Evolutionary conservation across 2,797 vertebrate genomes (phyloP).

Genomic region (Pseudomugil tenellus): DNA sequence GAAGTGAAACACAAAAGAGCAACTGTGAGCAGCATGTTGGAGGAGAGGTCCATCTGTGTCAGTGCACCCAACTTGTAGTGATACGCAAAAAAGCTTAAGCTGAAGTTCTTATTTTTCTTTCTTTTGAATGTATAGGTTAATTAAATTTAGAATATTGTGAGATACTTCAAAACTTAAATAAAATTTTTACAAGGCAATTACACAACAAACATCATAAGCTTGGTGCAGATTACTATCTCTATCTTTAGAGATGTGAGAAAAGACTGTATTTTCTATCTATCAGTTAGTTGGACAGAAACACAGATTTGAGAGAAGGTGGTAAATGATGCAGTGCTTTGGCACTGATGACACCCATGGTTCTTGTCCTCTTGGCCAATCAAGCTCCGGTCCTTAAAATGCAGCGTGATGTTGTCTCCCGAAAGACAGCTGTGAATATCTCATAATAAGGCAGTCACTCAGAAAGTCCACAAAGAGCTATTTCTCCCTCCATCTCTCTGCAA

Average conservation of each 20-base stretch:
- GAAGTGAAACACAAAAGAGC: background rate
- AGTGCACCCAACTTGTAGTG: background rate
- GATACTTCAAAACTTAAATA: no score
- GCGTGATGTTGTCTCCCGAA: conserved; percentile 24
- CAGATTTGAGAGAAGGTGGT: conserved; percentile 9
- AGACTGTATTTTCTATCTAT: background rate
- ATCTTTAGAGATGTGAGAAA: no score
- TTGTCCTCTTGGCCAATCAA: conserved; percentile 45
- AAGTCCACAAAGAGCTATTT: conserved; percentile 51
- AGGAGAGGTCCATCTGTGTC: background rate
- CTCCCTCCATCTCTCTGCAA: conserved; percentile 23
- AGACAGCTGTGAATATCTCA: conserved; percentile 43
- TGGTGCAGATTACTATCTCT: no score
- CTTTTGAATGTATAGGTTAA: no score
- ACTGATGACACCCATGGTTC: conserved; percentile 14
- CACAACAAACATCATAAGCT: no score
- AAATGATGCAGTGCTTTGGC: background rate
- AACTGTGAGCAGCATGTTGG: background rate
- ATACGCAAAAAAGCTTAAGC: no score
- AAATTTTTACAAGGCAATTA: no score
- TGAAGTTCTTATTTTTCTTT: no score
- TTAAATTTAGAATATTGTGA: no score
- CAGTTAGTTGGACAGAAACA: background rate
- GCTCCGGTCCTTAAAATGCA: conserved; percentile 33
- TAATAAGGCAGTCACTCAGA: conserved; percentile 57